Evolutionary conservation across 1,140 invertebrate genomes (phyloP).

Genomic region (Diorhabda elongata): DNA sequence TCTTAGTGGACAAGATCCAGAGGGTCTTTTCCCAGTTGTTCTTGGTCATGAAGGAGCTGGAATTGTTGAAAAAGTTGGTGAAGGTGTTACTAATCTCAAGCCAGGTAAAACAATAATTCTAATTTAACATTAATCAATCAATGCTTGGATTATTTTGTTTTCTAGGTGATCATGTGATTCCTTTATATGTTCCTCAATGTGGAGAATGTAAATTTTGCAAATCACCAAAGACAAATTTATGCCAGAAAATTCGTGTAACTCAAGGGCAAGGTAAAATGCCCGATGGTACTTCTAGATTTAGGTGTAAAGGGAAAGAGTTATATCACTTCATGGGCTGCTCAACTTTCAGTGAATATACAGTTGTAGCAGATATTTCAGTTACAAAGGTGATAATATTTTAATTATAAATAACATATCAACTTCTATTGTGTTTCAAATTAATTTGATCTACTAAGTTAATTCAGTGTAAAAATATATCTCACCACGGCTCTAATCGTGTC

Average conservation of each 20-base stretch:
- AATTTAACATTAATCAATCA: too few species aligned
- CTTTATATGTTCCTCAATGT: conserved; percentile 95
- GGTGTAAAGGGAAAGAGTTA: conserved; percentile 83
- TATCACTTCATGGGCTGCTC: conserved; percentile 99
- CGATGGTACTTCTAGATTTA: conserved; percentile 89
- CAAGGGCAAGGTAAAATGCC: conserved; percentile 93
- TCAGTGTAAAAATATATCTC: too few species aligned
- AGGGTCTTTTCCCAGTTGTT: conserved; percentile 90
- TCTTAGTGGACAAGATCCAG: conserved; percentile 85
- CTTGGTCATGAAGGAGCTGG: conserved; percentile 94
- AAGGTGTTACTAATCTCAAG: conserved; percentile 84
- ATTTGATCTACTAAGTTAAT: too few species aligned
- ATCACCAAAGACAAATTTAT: conserved; percentile 94
- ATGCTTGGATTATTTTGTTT: not conserved
- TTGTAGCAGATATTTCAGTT: conserved; percentile 92
- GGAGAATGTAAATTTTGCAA: conserved; percentile 95
- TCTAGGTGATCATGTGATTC: conserved; percentile 92
- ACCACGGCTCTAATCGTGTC: too few species aligned
- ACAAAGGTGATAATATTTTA: conserved; percentile 61
- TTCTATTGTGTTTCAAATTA: too few species aligned
- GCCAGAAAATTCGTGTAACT: conserved; percentile 85
- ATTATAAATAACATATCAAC: too few species aligned
- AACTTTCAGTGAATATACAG: conserved; percentile 96
- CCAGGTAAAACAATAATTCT: conserved; percentile 53
- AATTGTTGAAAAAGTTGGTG: conserved; percentile 92